These are phyloP conservation scores for Phortica okadai DNA, from an alignment of 2,888 invertebrate genomes.

Conservation along the genomic window DNA sequence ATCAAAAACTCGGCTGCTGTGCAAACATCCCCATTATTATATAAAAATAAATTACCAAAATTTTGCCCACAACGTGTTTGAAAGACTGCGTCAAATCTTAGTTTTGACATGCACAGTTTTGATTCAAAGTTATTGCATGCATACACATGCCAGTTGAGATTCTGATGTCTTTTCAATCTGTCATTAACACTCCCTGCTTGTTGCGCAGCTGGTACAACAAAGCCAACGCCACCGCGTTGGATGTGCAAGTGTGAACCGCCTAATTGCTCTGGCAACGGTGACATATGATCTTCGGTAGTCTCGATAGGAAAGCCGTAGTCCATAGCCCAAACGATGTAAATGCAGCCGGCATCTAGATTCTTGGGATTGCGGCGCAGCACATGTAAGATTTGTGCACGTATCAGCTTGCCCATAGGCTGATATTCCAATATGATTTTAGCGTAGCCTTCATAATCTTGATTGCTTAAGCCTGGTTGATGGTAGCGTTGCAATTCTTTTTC, in stretches of 20 bases:
- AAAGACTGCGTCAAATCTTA: neutral
- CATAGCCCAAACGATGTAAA: constrained; percentile 16
- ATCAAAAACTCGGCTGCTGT: constrained; percentile 4
- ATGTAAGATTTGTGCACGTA: neutral
- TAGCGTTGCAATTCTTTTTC: neutral
- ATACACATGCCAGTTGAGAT: neutral
- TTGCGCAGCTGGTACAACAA: neutral
- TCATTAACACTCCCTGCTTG: too few relatives aligned
- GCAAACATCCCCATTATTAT: neutral
- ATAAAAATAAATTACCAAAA: constrained; percentile 8
- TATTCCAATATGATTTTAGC: constrained; percentile 1
- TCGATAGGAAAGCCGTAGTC: constrained; percentile 27
- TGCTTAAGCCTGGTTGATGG: neutral
- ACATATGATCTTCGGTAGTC: neutral
- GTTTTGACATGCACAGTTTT: neutral
- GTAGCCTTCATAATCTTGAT: neutral
- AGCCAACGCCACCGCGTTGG: constrained; percentile 9
- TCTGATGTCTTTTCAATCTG: too few relatives aligned
- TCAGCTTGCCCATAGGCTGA: neutral
- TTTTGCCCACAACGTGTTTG: neutral
- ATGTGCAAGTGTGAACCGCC: neutral
- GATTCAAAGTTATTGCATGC: neutral
- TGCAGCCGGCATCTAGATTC: neutral
- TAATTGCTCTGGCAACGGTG: neutral
- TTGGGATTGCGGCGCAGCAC: neutral